These are phyloP conservation scores for Bombus pascuorum DNA, from an alignment of 1,140 invertebrate species.

Conservation along the genomic window DNA sequence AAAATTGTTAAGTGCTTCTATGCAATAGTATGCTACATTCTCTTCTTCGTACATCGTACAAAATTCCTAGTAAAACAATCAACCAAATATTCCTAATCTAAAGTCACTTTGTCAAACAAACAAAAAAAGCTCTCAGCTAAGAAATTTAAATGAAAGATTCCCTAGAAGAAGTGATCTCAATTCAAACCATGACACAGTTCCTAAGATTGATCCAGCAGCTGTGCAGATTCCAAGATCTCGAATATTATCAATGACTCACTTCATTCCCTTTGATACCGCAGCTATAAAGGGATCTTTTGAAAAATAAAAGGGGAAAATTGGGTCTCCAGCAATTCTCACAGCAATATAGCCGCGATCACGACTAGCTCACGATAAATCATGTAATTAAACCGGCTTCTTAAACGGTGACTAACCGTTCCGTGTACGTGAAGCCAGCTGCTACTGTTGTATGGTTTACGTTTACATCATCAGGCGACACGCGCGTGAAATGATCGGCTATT, in stretches of 20 bases:
- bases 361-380: slow-evolving; percentile 70
- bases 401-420: slow-evolving; percentile 73
- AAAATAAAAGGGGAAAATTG: slow-evolving; percentile 1
- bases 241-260: slow-evolving; percentile 14
- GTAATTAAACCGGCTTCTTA: slow-evolving; percentile 69
- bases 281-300: not conserved
- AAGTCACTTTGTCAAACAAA: not conserved
- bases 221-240: slow-evolving; percentile 10
- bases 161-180: too few relatives aligned
- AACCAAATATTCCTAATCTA: not conserved
- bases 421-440: slow-evolving; percentile 35
- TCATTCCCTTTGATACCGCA: not conserved
- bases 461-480: slow-evolving; percentile 36
- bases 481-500: slow-evolving; percentile 30
- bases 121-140: not conserved
- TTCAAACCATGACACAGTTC: not conserved
- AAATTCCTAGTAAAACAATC: not conserved
- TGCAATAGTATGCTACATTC: too few relatives aligned
- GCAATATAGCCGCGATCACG: slow-evolving; percentile 32
- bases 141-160: not conserved
- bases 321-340: slow-evolving; percentile 53
- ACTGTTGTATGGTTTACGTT: slow-evolving; percentile 5
- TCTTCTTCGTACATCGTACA: not conserved
- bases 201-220: not conserved
- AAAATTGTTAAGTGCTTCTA: too few relatives aligned